Evolutionary conservation across 2,888 invertebrate species (phyloP), one percentile per base, ranked within the genome.

Genomic region (Scaptodrosophila latifasciaeformis): DNA sequence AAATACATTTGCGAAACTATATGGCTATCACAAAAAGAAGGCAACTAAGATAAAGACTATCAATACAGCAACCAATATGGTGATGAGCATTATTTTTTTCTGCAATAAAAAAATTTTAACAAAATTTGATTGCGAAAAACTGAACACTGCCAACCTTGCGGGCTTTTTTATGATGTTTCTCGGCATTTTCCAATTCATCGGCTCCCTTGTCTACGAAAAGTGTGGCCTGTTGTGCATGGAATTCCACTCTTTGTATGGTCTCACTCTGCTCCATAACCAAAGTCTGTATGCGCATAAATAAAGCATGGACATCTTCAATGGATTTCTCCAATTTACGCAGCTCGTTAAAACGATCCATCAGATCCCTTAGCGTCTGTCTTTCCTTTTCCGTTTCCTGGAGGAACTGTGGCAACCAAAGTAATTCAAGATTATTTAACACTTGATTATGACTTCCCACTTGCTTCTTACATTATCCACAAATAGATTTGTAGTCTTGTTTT

Each of bases 181-280:
- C 70, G 3, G 83, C 83, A 45, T 82, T 63, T 17, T 76, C 77
- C 17, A 83, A 62, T 43, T 87, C 79, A 37, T 67, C 82, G n/a
- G 82, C 79, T 10, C 85, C 87, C 48, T 84, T 84, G 54, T 86
- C 86, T 4, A 86, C 83, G 43, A 75, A 79, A 0, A 82, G 62
- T 1, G 83, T 72, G 2, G 87, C 86, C 51, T 85, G 84, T 42
- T 86, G 83, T 9, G 86, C 86, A 68, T 86, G 86, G 55, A 84
- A 86, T 66, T 87, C 87, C 0, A 87, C 86, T 10, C 86, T 70
- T 58, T 86, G 85, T 54, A 87, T 85, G 31, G 82, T 79, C 55
- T 86, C 85, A 56, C 85, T 86, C 78, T 87, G 87, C 59, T 87
- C 86, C 63, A 86, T 72, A 19, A 87, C 86, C 44, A 87, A 68